These are phyloP conservation scores for Gastrophysa polygoni DNA, from an alignment of 2,888 invertebrate genomes.

Conservation along the genomic window DNA sequence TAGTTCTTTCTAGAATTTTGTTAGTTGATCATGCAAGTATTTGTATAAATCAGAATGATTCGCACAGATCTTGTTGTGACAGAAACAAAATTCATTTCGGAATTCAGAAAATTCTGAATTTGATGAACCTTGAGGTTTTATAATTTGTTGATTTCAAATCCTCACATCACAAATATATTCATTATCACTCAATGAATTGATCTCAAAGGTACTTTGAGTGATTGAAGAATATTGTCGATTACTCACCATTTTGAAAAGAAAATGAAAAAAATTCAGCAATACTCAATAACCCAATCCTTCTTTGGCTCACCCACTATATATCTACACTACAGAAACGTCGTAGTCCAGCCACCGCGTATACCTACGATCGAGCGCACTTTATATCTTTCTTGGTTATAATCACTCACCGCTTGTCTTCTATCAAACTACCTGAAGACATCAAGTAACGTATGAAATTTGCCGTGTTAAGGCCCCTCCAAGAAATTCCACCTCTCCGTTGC, in stretches of 20 bases:
- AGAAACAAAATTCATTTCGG: too few relatives aligned
- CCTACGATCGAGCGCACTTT: slow-evolving; percentile 21
- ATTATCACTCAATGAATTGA: too few relatives aligned
- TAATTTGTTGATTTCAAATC: too few relatives aligned
- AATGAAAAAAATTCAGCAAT: slow-evolving; percentile 7
- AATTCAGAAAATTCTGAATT: too few relatives aligned
- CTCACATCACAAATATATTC: too few relatives aligned
- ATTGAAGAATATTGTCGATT: too few relatives aligned
- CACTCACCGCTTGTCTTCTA: slow-evolving; percentile 36
- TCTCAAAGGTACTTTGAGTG: too few relatives aligned
- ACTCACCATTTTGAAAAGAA: slow-evolving; percentile 35
- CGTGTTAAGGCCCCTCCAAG: slow-evolving; percentile 45
- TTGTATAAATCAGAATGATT: too few relatives aligned
- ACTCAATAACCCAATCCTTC: slow-evolving; percentile 26
- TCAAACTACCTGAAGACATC: slow-evolving; percentile 42
- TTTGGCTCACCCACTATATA: slow-evolving; percentile 37
- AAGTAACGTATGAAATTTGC: slow-evolving; percentile 44
- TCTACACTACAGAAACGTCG: slow-evolving; percentile 7
- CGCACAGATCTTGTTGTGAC: too few relatives aligned
- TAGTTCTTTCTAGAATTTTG: too few relatives aligned
- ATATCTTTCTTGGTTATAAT: slow-evolving; percentile 18
- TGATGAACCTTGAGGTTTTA: too few relatives aligned
- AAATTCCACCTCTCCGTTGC: slow-evolving; percentile 28
- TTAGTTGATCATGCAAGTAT: too few relatives aligned
- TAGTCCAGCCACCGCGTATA: slow-evolving; percentile 18